Evolutionary conservation across 2,888 invertebrate genomes (phyloP), one percentile per base, ranked within the genome.

Genomic region (Agapostemon virescens): DNA sequence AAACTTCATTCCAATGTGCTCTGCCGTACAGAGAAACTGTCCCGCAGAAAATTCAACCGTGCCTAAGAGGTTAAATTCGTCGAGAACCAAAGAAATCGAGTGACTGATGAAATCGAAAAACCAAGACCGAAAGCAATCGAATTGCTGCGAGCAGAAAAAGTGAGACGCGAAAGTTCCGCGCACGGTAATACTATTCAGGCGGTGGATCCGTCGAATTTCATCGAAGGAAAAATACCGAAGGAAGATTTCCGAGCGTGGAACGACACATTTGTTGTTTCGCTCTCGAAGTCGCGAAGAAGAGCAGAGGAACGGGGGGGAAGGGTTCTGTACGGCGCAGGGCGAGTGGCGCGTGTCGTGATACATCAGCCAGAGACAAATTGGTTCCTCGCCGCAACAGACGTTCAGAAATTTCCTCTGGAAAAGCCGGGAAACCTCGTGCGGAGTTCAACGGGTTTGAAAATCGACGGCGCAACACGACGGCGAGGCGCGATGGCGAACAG

Each of bases 291-390:
- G n/a, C 36, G 61, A 61, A n/a, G n/a, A 49, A 9, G 45, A 45
- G n/a, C 20, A 45, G 6, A 7, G 45, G 2, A 45, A 45, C n/a
- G n/a, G 49, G n/a, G n/a, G 3, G n/a, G n/a, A n/a, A n/a, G n/a
- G n/a, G n/a, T n/a, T n/a, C n/a, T 11, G 49, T 3, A 11, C 49
- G 49, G n/a, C 3, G 33, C 11, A 9, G 33, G 9, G n/a, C 20
- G 36, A n/a, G 63, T n/a, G 33, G 36, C 63, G 63, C 13, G 33
- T 63, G 63, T 63, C 63, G 63, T 36, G 77, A 73, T 77, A 63
- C 75, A 75, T 75, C 75, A 79, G 33, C 79, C 49, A n/a, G 49
- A 66, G 61, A 70, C 67, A 77, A 71, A 67, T 69, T 55, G 68
- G 42, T 38, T 69, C 67, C 66, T 42, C 55, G n/a, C 40, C 33